Conservation (phyloP, 1,140 invertebrate genomes). For the Drosophila mojavensis region DNA sequence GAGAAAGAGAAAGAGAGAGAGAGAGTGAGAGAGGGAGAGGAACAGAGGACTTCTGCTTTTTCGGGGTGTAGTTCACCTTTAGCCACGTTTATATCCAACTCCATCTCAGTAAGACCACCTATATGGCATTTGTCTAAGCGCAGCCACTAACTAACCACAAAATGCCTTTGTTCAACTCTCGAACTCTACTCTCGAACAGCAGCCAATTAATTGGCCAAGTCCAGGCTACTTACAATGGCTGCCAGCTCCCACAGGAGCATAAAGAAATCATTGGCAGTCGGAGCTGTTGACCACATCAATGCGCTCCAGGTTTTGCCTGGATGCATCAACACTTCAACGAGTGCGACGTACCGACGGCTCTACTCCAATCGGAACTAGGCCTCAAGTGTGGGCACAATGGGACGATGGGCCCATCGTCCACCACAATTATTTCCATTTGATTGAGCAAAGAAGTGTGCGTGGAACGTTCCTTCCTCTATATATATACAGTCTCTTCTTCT, state of each 20-base stretch:
- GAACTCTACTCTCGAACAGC: conserved; percentile 1
- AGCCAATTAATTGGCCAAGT: conserved; percentile 69
- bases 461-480: conserved; percentile 48
- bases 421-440: conserved; percentile 81
- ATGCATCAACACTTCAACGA: conserved; percentile 80
- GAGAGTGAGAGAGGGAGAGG: not conserved
- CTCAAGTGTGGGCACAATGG: conserved; percentile 57
- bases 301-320: conserved; percentile 46
- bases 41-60: not conserved
- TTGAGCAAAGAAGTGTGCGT: conserved; percentile 78
- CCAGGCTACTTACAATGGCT: conserved; percentile 46
- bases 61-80: not conserved
- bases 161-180: conserved; percentile 56
- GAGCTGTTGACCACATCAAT: conserved; percentile 57
- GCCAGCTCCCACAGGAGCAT: conserved; percentile 45
- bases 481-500: conserved; percentile 5
- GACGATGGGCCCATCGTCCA: conserved; percentile 44
- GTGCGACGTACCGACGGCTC: conserved; percentile 32
- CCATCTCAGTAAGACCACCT: not conserved
- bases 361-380: conserved; percentile 33
- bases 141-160: conserved; percentile 72
- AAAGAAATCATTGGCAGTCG: conserved; percentile 66
- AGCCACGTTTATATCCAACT: not conserved
- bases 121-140: conserved; percentile 24
- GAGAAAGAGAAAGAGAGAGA: conserved; percentile 2